Conservation (phyloP, 2,888 invertebrate genomes). For the Epistrophe eligans region DNA sequence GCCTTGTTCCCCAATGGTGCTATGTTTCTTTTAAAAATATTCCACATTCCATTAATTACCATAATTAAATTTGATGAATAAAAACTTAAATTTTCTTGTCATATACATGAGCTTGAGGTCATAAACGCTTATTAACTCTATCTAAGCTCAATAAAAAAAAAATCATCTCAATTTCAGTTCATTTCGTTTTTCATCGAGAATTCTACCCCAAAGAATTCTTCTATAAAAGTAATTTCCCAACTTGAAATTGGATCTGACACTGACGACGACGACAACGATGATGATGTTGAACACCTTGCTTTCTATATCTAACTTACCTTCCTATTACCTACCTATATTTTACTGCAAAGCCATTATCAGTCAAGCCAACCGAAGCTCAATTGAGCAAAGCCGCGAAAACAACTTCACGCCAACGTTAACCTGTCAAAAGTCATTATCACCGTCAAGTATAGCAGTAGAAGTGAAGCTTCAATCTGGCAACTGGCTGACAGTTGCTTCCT, state of each 20-base stretch:
- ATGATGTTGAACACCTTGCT: constrained; percentile 65
- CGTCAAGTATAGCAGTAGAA: constrained; percentile 66
- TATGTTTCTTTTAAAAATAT: no score
- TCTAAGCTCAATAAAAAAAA: constrained; percentile 22
- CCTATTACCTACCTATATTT: constrained; percentile 26
- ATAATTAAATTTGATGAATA: constrained; percentile 18
- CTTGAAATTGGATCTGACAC: constrained; percentile 73
- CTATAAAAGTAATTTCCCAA: constrained; percentile 68
- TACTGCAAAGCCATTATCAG: constrained; percentile 16
- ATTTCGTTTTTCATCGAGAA: background rate
- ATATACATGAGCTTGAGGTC: constrained; percentile 37
- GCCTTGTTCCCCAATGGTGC: no score
- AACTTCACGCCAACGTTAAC: constrained; percentile 74
- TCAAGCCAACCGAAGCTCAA: constrained; percentile 64
- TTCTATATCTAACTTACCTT: constrained; percentile 4
- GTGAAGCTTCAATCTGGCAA: constrained; percentile 75
- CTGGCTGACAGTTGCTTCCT: constrained; percentile 74
- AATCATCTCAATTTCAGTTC: constrained; percentile 66
- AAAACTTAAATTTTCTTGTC: constrained; percentile 46
- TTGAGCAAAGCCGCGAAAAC: constrained; percentile 76
- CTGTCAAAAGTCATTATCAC: constrained; percentile 76
- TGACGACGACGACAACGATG: constrained; percentile 63
- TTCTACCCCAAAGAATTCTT: constrained; percentile 57
- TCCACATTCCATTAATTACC: background rate
- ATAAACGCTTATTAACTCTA: constrained; percentile 72